Percentiles rank a stretch among this genome's conserved stretches.
Evolutionary conservation across 2,797 vertebrate genomes (phyloP).

Genomic region (Notamacropus eugenii): DNA sequence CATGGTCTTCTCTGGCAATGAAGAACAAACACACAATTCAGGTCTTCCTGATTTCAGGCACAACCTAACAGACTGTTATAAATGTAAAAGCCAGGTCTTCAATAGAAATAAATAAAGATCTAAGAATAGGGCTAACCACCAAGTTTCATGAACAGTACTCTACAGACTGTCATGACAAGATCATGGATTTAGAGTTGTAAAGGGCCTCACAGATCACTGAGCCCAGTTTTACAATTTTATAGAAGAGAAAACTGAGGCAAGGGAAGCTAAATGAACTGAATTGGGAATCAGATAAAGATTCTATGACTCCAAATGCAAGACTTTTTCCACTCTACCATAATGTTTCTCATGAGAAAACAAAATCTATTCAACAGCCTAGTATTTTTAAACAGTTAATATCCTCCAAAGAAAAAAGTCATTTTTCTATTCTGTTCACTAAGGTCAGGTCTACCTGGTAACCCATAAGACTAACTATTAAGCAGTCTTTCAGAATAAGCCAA

Average conservation of each 20-base stretch:
- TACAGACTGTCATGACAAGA: neutral
- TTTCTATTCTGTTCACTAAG: constrained; percentile 13
- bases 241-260: neutral
- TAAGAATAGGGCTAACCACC: constrained; percentile 29
- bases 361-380: constrained; percentile 22
- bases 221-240: neutral
- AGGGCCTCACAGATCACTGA: neutral
- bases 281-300: neutral
- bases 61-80: neutral
- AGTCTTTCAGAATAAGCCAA: neutral
- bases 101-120: neutral
- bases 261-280: neutral
- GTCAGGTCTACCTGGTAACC: neutral
- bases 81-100: neutral
- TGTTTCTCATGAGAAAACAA: constrained; percentile 5
- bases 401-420: constrained; percentile 25
- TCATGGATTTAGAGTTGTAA: no score
- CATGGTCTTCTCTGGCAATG: no score
- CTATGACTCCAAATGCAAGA: neutral
- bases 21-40: neutral
- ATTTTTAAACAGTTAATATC: neutral
- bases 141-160: constrained; percentile 28
- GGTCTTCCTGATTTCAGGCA: neutral
- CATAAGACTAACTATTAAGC: constrained; percentile 6
- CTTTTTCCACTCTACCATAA: neutral